These are phyloP conservation scores for Craniophora ligustri DNA, from an alignment of 2,888 invertebrate genomes.

Conservation along the genomic window DNA sequence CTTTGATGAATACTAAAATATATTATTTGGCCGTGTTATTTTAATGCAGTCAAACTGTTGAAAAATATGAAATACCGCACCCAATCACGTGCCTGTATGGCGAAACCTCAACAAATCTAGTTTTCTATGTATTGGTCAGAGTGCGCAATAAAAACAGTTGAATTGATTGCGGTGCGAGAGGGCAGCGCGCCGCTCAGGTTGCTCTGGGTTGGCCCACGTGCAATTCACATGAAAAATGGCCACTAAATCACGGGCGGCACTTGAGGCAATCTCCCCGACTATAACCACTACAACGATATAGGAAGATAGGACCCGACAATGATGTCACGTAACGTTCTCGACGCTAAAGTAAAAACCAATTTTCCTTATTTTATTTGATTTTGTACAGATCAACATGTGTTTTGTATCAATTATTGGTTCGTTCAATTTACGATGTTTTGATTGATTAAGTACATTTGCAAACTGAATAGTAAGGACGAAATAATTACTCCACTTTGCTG, in stretches of 20 bases:
- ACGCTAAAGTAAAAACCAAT: constrained; percentile 29
- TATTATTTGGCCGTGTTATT: constrained; percentile 8
- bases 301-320: constrained; percentile 51
- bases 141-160: constrained; percentile 70
- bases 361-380: constrained; percentile 35
- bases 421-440: not conserved
- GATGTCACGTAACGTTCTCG: constrained; percentile 55
- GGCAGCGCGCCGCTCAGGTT: constrained; percentile 55
- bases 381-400: constrained; percentile 8
- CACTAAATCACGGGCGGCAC: constrained; percentile 72
- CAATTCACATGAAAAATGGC: constrained; percentile 75
- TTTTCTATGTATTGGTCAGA: constrained; percentile 58
- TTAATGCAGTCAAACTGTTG: constrained; percentile 12
- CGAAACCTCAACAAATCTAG: constrained; percentile 40
- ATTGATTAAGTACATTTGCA: not conserved
- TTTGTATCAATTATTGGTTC: constrained; percentile 6
- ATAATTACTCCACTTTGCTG: no score
- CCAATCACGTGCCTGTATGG: constrained; percentile 43
- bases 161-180: constrained; percentile 72
- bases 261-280: constrained; percentile 65
- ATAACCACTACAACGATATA: constrained; percentile 53
- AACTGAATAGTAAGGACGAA: no score
- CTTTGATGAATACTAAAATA: constrained; percentile 5
- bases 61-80: constrained; percentile 26
- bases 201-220: constrained; percentile 62